Evolutionary conservation across 2,888 invertebrate species (phyloP).

Genomic region (Heteromurus nitidus): DNA sequence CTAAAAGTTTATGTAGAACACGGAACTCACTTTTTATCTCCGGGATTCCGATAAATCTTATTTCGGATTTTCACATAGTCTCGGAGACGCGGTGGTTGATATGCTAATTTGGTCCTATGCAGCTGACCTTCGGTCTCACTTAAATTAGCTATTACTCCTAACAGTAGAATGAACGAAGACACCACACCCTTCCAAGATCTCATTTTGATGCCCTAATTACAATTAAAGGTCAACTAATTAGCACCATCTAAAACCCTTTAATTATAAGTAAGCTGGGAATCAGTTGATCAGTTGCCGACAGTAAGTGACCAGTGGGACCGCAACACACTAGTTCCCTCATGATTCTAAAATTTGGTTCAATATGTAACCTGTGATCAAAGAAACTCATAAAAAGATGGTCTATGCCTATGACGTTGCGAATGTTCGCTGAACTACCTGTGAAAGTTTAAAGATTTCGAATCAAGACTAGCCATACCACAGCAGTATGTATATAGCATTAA

Average conservation of each 20-base stretch:
- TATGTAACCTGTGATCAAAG: too few relatives aligned
- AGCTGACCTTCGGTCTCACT: constrained; percentile 47
- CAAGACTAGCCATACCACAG: too few relatives aligned
- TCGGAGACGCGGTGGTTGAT: constrained; percentile 27
- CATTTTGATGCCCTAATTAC: constrained; percentile 28
- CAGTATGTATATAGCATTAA: too few relatives aligned
- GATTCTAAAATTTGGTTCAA: too few relatives aligned
- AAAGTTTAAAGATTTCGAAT: too few relatives aligned
- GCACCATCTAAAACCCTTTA: constrained; percentile 35
- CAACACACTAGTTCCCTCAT: too few relatives aligned
- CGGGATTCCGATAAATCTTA: constrained; percentile 16
- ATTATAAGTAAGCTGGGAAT: too few relatives aligned
- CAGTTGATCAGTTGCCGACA: too few relatives aligned
- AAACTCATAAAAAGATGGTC: too few relatives aligned
- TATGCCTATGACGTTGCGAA: too few relatives aligned
- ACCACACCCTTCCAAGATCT: constrained; percentile 41
- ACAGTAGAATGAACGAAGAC: neutral
- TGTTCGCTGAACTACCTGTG: too few relatives aligned
- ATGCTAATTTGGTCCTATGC: constrained; percentile 21
- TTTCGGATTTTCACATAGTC: constrained; percentile 37
- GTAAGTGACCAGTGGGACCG: too few relatives aligned
- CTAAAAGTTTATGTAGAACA: neutral
- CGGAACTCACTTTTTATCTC: constrained; percentile 45
- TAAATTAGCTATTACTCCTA: constrained; percentile 31
- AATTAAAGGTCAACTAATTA: constrained; percentile 14